These are phyloP conservation scores for Neogale vison DNA, from an alignment of 2,113 vertebrate genomes.

Conservation along the genomic window DNA sequence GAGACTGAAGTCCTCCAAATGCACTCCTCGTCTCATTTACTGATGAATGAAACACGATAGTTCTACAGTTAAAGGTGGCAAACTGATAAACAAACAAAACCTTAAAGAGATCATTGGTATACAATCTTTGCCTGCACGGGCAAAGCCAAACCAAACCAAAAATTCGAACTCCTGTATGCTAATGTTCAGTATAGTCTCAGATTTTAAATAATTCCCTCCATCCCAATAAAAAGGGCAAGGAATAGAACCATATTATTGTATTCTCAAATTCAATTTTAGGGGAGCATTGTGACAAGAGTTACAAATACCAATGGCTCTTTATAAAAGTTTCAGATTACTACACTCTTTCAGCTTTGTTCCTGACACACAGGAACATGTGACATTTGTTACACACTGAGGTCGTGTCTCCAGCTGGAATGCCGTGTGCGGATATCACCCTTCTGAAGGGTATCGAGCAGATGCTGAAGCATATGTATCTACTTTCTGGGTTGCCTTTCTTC, in stretches of 20 bases:
- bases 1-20: slow-evolving; percentile 1
- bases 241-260: neutral
- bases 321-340: neutral
- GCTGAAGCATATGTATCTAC: neutral
- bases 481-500: slow-evolving; percentile 60
- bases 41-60: neutral
- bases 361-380: neutral
- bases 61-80: neutral
- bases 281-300: neutral
- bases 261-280: neutral
- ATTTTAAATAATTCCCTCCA: neutral
- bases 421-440: neutral
- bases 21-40: neutral
- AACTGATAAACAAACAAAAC: neutral
- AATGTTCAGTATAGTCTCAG: neutral
- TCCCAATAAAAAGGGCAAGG: neutral
- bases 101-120: neutral
- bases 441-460: neutral
- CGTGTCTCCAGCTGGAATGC: slow-evolving; percentile 2
- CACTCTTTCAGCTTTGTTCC: neutral
- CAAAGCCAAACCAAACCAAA: neutral
- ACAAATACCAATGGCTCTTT: neutral
- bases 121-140: neutral
- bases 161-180: neutral
- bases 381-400: neutral